Evolutionary conservation across 2,113 vertebrate genomes (phyloP), one percentile per base, ranked within the genome.

Genomic region (Plectropomus leopardus): DNA sequence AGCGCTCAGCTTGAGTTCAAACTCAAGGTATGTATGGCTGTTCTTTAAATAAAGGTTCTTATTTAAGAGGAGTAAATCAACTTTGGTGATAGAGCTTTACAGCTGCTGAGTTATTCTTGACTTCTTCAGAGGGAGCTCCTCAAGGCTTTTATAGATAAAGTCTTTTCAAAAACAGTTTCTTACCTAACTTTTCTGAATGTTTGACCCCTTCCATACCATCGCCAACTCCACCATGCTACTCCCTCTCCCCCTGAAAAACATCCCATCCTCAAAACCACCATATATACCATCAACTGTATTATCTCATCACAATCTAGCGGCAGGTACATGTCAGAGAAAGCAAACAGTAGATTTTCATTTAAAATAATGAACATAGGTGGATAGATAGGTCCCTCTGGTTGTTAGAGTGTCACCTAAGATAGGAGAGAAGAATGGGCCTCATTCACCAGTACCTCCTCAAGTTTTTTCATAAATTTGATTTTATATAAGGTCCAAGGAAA

Each of bases 1-100:
- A 99, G 97, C 7, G 96, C 98, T 89, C 92, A 97, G 89, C 96
- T 99, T 69, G 98, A 99, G 94, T 99, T 99, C 93, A 99, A 96
- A 92, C 95, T 99, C 53, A 99, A 98, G 97, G 98, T 99, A 86
- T 15, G 98, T 99, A 86, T 15, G 21, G 11, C 30, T 26, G 14
- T 19, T n/a, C 7, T 53, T 64, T 45, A 59, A 67, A 40, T 47
- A 8, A 16, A 34, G 0, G 26, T 40, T 2, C 3, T 26, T 23
- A 5, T 21, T 32, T 32, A 10, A 34, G 3, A n/a, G 21, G 19
- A 7, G 66, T 10, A 28, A 36, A 66, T 42, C 1, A 7, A 30
- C 17, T 24, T 32, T 10, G 21, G 24, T 40, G 28, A 40, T 3
- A 69, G 47, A 47, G 3, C 9, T 19, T 60, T 44, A n/a, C 16